Conservation (phyloP, 2,797 vertebrate genomes). For the Gambusia yucatana region DNA sequence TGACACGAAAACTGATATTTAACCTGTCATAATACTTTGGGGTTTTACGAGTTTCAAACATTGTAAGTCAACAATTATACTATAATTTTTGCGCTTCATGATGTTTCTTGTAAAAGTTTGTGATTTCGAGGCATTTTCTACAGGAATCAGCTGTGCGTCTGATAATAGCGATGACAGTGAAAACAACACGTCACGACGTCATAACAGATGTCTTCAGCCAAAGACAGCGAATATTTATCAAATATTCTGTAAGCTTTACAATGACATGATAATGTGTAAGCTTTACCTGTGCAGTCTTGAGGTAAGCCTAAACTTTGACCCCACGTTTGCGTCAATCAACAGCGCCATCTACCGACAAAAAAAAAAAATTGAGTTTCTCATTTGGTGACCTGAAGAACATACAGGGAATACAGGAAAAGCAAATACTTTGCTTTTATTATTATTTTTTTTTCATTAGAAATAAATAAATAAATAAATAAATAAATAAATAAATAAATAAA, state of each 20-base stretch:
- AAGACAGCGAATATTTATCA: background rate
- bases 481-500: background rate
- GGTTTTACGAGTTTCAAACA: too few species aligned
- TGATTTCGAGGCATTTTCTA: background rate
- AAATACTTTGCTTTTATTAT: background rate
- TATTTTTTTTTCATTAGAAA: background rate
- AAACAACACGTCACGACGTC: background rate
- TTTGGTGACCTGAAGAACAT: background rate
- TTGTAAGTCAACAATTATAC: background rate
- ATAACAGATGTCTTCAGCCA: background rate
- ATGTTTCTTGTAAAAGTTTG: background rate
- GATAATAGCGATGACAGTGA: conserved; percentile 8
- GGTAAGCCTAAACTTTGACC: background rate
- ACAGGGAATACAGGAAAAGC: background rate
- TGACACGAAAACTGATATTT: background rate
- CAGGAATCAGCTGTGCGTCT: background rate
- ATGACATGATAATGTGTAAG: background rate
- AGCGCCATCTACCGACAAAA: conserved; percentile 27
- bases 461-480: background rate
- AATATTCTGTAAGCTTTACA: background rate
- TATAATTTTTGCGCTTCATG: background rate
- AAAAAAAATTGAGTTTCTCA: background rate
- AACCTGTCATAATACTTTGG: background rate
- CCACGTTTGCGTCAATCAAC: background rate
- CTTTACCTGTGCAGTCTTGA: background rate